These are phyloP conservation scores for Phasianus colchicus DNA, from an alignment of 2,113 vertebrate species.

Conservation along the genomic window DNA sequence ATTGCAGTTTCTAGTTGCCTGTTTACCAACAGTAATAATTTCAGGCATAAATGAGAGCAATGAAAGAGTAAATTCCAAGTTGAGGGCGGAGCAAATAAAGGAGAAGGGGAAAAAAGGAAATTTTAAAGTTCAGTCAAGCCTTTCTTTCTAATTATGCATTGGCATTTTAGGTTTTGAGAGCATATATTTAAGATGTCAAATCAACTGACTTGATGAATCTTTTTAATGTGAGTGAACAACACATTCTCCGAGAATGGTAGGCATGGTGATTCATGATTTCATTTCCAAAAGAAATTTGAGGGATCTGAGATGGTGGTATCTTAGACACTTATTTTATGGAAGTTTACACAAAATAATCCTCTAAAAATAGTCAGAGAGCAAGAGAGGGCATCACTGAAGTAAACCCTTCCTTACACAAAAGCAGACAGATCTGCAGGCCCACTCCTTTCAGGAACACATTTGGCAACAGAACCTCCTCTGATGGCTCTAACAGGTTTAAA, in stretches of 20 bases:
- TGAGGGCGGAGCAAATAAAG: background rate
- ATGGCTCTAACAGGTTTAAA: background rate
- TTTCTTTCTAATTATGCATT: slow-evolving; percentile 15
- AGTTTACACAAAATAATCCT: background rate
- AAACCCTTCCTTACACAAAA: background rate
- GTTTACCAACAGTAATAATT: slow-evolving; percentile 17
- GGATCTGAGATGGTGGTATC: background rate
- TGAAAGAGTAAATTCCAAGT: background rate
- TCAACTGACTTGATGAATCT: slow-evolving; percentile 14
- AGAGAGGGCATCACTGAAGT: background rate
- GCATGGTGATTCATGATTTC: slow-evolving; percentile 37
- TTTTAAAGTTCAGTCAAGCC: slow-evolving; percentile 4
- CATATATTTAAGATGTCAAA: slow-evolving; percentile 7
- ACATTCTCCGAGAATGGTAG: background rate
- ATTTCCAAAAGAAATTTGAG: background rate
- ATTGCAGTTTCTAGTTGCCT: background rate
- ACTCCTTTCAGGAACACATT: background rate
- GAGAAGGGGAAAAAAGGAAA: background rate
- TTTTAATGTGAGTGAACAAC: slow-evolving; percentile 23
- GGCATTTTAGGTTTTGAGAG: slow-evolving; percentile 38
- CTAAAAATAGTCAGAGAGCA: background rate
- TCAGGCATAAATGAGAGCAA: background rate
- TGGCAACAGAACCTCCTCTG: background rate
- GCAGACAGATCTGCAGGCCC: background rate
- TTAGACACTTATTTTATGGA: background rate